A percentile compares a stretch with the other conserved stretches of the same genome.
Evolutionary conservation across 2,888 invertebrate species (phyloP).

Genomic region (Philonicus albiceps): DNA sequence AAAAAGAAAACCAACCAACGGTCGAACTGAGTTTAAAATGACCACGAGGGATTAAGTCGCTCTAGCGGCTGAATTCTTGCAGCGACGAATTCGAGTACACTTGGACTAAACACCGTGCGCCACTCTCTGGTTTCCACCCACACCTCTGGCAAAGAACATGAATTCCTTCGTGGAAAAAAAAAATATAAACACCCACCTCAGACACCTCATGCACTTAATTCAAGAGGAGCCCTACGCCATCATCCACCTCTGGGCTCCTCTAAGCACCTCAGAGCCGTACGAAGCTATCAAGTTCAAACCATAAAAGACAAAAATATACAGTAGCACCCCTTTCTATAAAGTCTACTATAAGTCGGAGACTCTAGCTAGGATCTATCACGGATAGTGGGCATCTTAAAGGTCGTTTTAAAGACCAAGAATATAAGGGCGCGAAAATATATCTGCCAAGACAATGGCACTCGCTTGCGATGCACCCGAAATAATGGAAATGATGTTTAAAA

Average conservation of each 20-base stretch:
- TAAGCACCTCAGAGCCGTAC: neutral
- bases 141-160: neutral
- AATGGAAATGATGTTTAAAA: neutral
- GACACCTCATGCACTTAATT: neutral
- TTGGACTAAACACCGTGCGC: neutral
- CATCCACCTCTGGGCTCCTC: neutral
- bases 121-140: slow-evolving; percentile 5
- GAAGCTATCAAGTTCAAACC: neutral
- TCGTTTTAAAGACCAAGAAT: neutral
- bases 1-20: neutral
- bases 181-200: neutral
- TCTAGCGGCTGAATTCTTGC: neutral
- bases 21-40: neutral
- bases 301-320: neutral
- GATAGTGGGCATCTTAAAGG: neutral
- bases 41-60: neutral
- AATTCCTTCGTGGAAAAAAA: neutral
- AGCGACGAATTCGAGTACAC: neutral
- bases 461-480: neutral
- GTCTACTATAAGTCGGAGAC: neutral
- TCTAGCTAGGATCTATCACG: neutral
- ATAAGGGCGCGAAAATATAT: neutral
- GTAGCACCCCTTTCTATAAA: neutral
- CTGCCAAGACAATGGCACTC: neutral
- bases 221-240: neutral